Conservation (phyloP, 1,140 invertebrate genomes). For the Antheraea pernyi region DNA sequence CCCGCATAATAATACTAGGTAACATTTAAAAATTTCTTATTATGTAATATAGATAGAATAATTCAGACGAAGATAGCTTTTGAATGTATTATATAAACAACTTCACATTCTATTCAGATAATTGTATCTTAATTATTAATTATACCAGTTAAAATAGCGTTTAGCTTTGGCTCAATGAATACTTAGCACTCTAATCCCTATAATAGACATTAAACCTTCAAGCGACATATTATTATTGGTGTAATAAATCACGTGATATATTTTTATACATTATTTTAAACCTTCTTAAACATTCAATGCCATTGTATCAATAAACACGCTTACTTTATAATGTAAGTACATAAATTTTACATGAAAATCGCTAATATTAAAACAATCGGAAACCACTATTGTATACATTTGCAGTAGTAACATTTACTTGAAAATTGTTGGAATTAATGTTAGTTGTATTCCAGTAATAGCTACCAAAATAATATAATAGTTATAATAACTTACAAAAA, state of each 20-base stretch:
- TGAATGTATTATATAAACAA: conserved; percentile 13
- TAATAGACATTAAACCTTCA: conserved; percentile 11
- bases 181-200: conserved; percentile 17
- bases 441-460: conserved; percentile 46
- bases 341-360: background rate
- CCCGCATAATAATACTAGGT: conserved; percentile 30
- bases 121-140: conserved; percentile 30
- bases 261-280: background rate
- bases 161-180: conserved; percentile 42
- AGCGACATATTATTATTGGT: conserved; percentile 22
- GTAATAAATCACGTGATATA: conserved; percentile 5
- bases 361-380: background rate
- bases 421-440: background rate
- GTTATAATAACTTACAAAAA: conserved; percentile 57
- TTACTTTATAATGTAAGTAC: background rate
- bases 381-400: background rate
- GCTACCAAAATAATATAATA: conserved; percentile 34
- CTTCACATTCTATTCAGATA: conserved; percentile 5
- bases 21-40: conserved; percentile 20
- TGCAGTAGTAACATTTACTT: background rate
- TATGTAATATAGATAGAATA: conserved; percentile 7
- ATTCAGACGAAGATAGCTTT: conserved; percentile 4
- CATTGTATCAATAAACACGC: background rate
- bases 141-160: conserved; percentile 34
- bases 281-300: background rate